Base-by-base conservation (phyloP, 2,888 invertebrate genomes). In the Netelia virgata region DNA sequence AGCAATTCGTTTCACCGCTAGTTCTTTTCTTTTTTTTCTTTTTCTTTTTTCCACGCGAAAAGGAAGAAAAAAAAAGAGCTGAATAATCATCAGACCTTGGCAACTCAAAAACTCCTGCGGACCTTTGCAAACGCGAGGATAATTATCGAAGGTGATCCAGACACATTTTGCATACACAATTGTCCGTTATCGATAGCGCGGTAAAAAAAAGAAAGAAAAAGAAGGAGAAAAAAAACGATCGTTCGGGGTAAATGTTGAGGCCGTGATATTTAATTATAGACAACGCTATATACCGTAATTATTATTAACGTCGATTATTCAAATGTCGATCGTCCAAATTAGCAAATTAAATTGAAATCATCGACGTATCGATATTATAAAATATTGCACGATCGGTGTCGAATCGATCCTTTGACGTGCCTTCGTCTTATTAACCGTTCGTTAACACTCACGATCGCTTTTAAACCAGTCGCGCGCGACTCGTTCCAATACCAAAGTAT, bases 371-470 rank as follows among this genome's bases (percentile, higher is more conserved):
- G 47, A 14, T 47, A 47, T 47, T 47, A 47, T 47, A 47, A 47
- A 14, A 14, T 47, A 11, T 9, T 10, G 36, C 50, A 14, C 70
- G 57, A 70, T 76, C 53, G 28, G 2, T 1, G 20, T 66, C 69
- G 16, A 78, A n/a, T 28, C 61, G 10, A 72, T 41, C 43, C 47
- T n/a, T n/a, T 74, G 70, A 53, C 75, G 9, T 16, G 61, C n/a
- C 55, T 43, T 59, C 18, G 16, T 2, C 53, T 83, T 47, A 78
- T 80, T 76, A 80, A 72, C 75, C 23, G 79, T 76, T 83, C 66
- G 72, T 84, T 80, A 84, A 68, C 83, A 76, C 73, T 80, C 28
- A 68, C 76, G 68, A 84, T 80, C 80, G 28, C 28, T 28, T 28
- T 28, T 28, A 3, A 2, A 28, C 28, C 28, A 28, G 28, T 28